phyloP scores from a whole-genome alignment of 2,113 vertebrate species.

The Scomber colias region DNA sequence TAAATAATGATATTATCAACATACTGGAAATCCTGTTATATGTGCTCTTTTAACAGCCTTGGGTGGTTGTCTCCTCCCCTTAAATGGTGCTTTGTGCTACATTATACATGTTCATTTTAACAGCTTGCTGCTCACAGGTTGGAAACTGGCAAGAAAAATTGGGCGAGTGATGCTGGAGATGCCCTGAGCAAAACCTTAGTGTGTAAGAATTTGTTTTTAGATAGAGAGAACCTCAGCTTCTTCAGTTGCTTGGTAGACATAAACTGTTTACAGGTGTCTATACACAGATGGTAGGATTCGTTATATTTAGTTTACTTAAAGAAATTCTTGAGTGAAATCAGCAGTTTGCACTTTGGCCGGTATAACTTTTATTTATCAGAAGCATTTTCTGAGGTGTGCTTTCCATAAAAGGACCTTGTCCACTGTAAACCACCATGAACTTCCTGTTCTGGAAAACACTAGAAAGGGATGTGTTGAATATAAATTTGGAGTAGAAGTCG shows the following conservation, averaged over 20 bases:
- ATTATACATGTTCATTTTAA: background rate
- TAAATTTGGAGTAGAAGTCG: background rate
- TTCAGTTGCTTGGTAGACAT: too few species aligned
- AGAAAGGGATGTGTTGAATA: too few species aligned
- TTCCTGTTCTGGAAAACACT: background rate
- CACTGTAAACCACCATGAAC: background rate
- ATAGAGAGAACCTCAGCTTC: too few species aligned
- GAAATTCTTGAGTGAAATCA: too few species aligned
- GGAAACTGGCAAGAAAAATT: background rate
- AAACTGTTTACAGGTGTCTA: too few species aligned
- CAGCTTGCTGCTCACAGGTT: conserved; percentile 1
- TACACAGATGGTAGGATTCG: too few species aligned
- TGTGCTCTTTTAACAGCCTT: conserved; percentile 1
- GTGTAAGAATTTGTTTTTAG: background rate
- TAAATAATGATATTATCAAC: conserved; percentile 43
- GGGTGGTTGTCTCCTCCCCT: background rate
- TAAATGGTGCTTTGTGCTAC: background rate
- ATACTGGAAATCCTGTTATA: conserved; percentile 41
- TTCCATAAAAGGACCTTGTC: background rate
- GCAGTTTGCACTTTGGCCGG: too few species aligned
- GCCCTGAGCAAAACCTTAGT: background rate
- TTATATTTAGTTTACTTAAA: too few species aligned
- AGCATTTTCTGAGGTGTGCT: background rate
- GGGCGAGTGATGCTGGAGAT: background rate
- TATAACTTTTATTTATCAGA: too few species aligned